phyloP scores from a whole-genome alignment of 2,888 invertebrate genomes.

The Caradrina clavipalpis region DNA sequence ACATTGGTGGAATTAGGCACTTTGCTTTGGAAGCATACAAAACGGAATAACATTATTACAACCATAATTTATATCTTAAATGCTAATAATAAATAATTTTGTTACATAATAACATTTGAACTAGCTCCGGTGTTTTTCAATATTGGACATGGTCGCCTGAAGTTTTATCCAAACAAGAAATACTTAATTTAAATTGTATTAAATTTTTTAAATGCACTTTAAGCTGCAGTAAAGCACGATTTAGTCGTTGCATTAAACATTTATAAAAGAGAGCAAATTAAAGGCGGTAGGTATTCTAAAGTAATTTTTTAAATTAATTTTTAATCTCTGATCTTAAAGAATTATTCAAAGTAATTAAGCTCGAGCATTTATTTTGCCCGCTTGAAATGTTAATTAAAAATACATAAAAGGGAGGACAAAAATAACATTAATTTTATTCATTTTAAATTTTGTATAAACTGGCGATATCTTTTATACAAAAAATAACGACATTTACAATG shows the following conservation, averaged over 20 bases:
- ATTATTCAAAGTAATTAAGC: constrained; percentile 9
- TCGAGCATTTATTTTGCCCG: neutral
- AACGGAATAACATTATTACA: constrained; percentile 59
- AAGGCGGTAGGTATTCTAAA: neutral
- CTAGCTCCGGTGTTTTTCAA: constrained; percentile 41
- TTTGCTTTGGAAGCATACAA: constrained; percentile 68
- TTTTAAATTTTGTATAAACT: constrained; percentile 2
- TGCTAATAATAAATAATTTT: constrained; percentile 59
- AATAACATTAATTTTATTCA: constrained; percentile 1
- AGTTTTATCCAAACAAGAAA: neutral
- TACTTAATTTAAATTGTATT: neutral
- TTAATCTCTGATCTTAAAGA: neutral
- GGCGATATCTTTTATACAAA: neutral
- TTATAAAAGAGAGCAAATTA: constrained; percentile 38
- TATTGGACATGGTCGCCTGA: constrained; percentile 2
- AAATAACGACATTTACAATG: constrained; percentile 11
- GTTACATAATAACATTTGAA: constrained; percentile 59
- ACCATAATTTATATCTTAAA: constrained; percentile 67
- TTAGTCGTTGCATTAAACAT: neutral
- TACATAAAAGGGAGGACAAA: neutral
- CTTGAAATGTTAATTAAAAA: neutral
- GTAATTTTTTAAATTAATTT: neutral
- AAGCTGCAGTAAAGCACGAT: constrained; percentile 19
- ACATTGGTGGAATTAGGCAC: constrained; percentile 65
- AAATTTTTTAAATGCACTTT: constrained; percentile 4